Conservation (phyloP, 1,140 invertebrate genomes). For the Formica exsecta region DNA sequence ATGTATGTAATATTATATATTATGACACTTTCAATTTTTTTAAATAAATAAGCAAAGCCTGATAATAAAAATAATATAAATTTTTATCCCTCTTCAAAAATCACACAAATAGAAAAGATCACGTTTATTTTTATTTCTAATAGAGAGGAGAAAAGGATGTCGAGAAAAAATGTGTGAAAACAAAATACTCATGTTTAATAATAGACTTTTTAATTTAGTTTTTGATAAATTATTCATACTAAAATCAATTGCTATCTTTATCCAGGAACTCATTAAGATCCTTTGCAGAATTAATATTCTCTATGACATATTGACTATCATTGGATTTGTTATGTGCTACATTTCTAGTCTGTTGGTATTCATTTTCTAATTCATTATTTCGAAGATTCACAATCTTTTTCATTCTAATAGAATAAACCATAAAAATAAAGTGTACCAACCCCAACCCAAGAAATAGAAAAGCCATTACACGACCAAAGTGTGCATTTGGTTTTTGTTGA, state of each 20-base stretch:
- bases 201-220: not conserved
- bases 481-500: not conserved
- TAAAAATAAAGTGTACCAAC: not conserved
- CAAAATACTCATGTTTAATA: not conserved
- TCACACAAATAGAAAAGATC: not conserved
- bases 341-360: not conserved
- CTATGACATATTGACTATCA: not conserved
- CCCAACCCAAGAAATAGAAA: not conserved
- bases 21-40: not conserved
- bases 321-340: not conserved
- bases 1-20: not conserved
- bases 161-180: not conserved
- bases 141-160: not conserved
- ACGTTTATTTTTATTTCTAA: not conserved
- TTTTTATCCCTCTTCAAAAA: not conserved
- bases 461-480: not conserved
- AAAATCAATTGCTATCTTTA: not conserved
- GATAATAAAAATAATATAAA: conserved; percentile 5
- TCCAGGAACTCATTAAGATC: conserved; percentile 1
- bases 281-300: not conserved
- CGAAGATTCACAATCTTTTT: not conserved
- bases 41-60: not conserved
- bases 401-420: not conserved
- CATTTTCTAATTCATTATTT: not conserved
- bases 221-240: conserved; percentile 1